phyloP scores from a whole-genome alignment of 1,140 invertebrate species.

The Pogonomyrmex californicus region DNA sequence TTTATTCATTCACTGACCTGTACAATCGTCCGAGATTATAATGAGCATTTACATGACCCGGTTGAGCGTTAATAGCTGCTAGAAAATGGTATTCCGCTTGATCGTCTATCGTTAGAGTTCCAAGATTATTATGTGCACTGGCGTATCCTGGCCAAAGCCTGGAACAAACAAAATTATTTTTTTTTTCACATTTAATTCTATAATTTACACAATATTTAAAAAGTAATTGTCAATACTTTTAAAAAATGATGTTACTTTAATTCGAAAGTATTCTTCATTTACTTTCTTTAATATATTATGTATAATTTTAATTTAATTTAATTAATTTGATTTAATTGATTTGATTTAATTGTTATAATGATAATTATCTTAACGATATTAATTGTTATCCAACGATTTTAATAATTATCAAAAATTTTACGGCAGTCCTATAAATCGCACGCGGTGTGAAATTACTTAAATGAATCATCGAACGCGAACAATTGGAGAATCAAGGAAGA shows the following conservation, averaged over 20 bases:
- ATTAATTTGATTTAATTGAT: too few species aligned
- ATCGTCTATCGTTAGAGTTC: conserved; percentile 91
- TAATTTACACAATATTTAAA: not conserved
- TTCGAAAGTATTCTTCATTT: not conserved
- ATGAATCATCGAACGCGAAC: conserved; percentile 43
- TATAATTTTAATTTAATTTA: not conserved
- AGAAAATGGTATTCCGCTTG: conserved; percentile 93
- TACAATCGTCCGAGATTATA: conserved; percentile 95
- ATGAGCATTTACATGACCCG: conserved; percentile 93
- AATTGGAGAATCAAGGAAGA: conserved; percentile 44
- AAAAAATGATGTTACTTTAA: not conserved
- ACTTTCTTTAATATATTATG: not conserved
- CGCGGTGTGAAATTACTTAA: conserved; percentile 33
- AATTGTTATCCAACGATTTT: not conserved
- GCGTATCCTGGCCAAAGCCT: conserved; percentile 95
- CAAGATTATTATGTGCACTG: conserved; percentile 96
- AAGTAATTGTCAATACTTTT: not conserved
- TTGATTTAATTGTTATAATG: too few species aligned
- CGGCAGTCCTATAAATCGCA: not conserved
- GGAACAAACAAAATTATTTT: conserved; percentile 75
- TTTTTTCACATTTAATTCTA: not conserved
- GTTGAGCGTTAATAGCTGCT: conserved; percentile 91
- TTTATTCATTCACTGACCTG: conserved; percentile 88
- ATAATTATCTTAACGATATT: not conserved
- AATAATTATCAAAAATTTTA: not conserved